phyloP scores from a whole-genome alignment of 2,888 invertebrate species.

The Rapana venosa region DNA sequence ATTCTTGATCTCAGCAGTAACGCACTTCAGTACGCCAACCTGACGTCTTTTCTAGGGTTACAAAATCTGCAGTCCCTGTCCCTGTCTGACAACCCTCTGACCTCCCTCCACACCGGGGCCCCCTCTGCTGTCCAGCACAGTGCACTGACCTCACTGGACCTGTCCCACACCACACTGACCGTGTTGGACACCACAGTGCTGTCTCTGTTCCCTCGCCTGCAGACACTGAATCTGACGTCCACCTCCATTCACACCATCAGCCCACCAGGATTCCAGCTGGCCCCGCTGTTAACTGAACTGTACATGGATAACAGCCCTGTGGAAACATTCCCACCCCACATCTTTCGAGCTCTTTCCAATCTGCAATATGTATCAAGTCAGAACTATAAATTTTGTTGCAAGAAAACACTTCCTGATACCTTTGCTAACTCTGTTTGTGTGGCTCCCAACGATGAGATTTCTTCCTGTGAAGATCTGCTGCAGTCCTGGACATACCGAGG shows the following conservation, averaged over 20 bases:
- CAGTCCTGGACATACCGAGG: background rate
- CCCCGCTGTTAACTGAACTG: background rate
- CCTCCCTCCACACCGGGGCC: background rate
- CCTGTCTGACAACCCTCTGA: constrained; percentile 21
- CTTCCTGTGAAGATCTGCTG: constrained; percentile 32
- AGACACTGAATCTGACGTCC: background rate
- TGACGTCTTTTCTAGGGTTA: background rate
- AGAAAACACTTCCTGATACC: background rate
- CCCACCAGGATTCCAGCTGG: background rate
- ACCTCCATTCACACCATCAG: background rate
- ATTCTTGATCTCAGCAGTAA: constrained; percentile 19
- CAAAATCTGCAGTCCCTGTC: background rate
- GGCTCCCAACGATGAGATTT: constrained; percentile 11
- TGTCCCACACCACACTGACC: background rate
- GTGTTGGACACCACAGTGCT: background rate
- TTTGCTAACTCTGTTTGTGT: background rate
- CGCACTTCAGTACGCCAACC: background rate
- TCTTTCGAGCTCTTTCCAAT: background rate
- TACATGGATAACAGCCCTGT: constrained; percentile 8
- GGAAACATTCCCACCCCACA: background rate
- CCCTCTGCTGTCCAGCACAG: background rate
- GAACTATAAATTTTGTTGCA: constrained; percentile 25
- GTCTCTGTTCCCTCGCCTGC: background rate
- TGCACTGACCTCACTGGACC: background rate
- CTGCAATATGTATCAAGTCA: background rate